A percentile compares a stretch with the other conserved stretches of the same genome.
Evolutionary conservation across 2,888 invertebrate genomes (phyloP).

Genomic region (Dasysyrphus tricinctus): DNA sequence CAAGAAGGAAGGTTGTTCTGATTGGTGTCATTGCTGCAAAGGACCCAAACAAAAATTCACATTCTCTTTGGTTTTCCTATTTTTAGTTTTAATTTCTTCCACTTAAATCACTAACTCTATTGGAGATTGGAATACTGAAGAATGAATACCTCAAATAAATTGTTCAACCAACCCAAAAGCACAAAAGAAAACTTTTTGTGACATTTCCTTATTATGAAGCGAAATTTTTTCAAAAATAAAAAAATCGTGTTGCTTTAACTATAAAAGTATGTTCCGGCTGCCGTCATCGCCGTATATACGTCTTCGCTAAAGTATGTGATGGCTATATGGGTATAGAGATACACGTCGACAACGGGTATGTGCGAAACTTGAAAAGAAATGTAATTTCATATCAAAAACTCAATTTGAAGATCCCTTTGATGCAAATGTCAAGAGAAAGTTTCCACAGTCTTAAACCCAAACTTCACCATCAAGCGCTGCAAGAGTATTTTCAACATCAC

Average conservation of each 20-base stretch:
- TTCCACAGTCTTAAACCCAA: conserved; percentile 46
- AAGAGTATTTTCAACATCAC: conserved; percentile 25
- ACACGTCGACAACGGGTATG: neutral
- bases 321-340: neutral
- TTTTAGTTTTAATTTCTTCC: neutral
- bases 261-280: conserved; percentile 31
- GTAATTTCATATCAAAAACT: conserved; percentile 71
- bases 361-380: conserved; percentile 66
- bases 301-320: neutral
- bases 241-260: conserved; percentile 52
- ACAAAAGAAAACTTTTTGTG: conserved; percentile 16
- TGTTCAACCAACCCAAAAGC: neutral
- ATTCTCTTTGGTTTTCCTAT: neutral
- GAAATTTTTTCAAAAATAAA: neutral
- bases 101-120: neutral
- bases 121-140: neutral
- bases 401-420: conserved; percentile 71
- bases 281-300: neutral
- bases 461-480: conserved; percentile 17
- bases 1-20: no score
- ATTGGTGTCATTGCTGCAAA: neutral
- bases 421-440: conserved; percentile 70
- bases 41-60: neutral
- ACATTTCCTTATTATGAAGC: conserved; percentile 19
- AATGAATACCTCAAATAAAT: neutral